Evolutionary conservation across 2,888 invertebrate genomes (phyloP).

Genomic region (Eurytoma adleriae): DNA sequence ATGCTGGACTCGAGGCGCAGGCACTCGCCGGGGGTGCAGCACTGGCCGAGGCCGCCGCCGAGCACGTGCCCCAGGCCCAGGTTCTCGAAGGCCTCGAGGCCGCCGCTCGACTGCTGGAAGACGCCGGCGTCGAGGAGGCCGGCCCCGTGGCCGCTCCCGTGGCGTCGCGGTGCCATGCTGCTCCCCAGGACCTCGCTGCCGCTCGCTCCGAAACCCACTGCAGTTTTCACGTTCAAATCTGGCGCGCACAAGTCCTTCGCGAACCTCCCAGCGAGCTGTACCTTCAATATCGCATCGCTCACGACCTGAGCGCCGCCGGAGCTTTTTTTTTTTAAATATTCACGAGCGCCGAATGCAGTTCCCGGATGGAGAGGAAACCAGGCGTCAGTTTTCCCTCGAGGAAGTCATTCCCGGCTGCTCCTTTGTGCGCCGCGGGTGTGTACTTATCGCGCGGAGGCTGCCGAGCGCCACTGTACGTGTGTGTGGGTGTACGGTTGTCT

Average conservation of each 20-base stretch:
- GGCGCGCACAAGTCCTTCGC: not conserved
- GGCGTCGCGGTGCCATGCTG: conserved; percentile 73
- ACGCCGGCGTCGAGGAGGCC: conserved; percentile 55
- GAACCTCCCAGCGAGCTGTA: no score
- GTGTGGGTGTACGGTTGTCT: no score
- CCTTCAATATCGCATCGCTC: no score
- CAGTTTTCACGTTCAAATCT: no score
- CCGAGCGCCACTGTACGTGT: not conserved
- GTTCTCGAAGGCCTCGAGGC: conserved; percentile 64
- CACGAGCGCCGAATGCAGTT: no score
- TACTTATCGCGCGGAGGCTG: not conserved
- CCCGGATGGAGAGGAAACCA: no score
- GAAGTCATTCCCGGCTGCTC: conserved; percentile 3
- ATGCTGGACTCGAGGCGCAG: conserved; percentile 81
- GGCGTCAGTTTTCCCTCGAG: not conserved
- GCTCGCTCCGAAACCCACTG: no score
- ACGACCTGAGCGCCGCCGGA: no score
- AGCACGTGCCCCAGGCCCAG: conserved; percentile 58
- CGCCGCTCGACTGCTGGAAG: conserved; percentile 11
- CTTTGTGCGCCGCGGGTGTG: not conserved
- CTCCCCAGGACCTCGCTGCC: conserved; percentile 1
- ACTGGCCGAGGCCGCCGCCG: conserved; percentile 79
- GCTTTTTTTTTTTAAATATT: no score
- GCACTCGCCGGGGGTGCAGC: conserved; percentile 92
- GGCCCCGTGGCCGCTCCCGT: conserved; percentile 62